These are phyloP conservation scores for Myotis findleyi DNA, from an alignment of 2,797 vertebrate species.

Conservation along the genomic window DNA sequence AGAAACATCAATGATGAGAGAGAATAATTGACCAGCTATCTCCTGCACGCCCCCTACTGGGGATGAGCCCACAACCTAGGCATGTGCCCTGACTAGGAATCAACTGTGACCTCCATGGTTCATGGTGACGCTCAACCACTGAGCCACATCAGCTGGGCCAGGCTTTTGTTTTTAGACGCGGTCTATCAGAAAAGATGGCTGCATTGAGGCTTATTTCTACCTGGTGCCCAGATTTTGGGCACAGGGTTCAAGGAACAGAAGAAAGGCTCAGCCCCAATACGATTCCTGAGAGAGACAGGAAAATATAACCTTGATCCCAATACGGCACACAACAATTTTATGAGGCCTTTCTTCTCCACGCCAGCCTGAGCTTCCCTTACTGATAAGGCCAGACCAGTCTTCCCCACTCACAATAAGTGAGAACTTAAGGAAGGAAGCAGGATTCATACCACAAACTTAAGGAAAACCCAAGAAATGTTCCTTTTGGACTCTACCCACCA, in stretches of 20 bases:
- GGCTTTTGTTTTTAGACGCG: neutral
- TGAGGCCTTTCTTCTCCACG: neutral
- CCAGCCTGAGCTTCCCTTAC: neutral
- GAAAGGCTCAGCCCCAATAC: neutral
- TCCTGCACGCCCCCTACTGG: too few relatives aligned
- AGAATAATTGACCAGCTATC: too few relatives aligned
- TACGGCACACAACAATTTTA: neutral
- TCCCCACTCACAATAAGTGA: neutral
- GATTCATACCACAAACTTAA: neutral
- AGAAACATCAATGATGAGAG: too few relatives aligned
- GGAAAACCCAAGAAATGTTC: constrained; percentile 2
- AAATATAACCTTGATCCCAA: neutral
- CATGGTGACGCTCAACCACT: too few relatives aligned
- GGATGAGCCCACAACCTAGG: too few relatives aligned
- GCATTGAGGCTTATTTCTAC: neutral
- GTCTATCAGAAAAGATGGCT: neutral
- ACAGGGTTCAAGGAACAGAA: neutral
- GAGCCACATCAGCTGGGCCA: too few relatives aligned
- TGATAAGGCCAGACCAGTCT: neutral
- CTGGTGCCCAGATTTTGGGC: neutral
- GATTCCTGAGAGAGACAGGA: neutral
- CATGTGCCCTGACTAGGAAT: too few relatives aligned
- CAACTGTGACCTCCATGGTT: too few relatives aligned
- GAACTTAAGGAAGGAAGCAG: neutral
- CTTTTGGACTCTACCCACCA: neutral